Percentiles rank a stretch among this genome's conserved stretches.
Evolutionary conservation across 2,888 invertebrate genomes (phyloP).

Genomic region (Heliconius charithonia): DNA sequence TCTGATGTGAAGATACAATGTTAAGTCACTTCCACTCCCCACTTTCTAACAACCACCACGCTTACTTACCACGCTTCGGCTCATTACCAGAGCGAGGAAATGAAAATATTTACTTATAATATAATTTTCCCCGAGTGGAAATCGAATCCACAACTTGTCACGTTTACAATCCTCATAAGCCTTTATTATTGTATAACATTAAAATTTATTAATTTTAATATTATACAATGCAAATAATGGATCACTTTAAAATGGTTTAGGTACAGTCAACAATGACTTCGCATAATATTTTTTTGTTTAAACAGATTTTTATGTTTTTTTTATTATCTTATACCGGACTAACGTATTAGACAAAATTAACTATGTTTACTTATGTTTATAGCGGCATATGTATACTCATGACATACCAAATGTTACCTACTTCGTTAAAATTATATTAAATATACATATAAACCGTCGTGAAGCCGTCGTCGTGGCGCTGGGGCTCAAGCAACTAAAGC

Average conservation of each 20-base stretch:
- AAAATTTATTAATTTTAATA: too few species aligned
- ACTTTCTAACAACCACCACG: too few species aligned
- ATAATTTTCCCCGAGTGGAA: too few species aligned
- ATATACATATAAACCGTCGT: not conserved
- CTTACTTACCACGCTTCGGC: too few species aligned
- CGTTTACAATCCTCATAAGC: too few species aligned
- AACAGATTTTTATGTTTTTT: conserved; percentile 7
- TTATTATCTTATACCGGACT: conserved; percentile 16
- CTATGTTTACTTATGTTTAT: conserved; percentile 18
- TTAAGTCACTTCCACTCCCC: too few species aligned
- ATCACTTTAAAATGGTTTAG: conserved; percentile 7
- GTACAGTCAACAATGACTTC: not conserved
- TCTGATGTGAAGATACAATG: too few species aligned
- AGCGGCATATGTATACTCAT: not conserved
- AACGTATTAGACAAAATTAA: conserved; percentile 10
- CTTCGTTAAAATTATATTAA: not conserved
- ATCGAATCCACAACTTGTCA: too few species aligned
- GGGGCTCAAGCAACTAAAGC: accelerated
- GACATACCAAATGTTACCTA: not conserved
- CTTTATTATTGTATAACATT: too few species aligned
- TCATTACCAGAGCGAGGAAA: too few species aligned
- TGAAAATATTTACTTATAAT: too few species aligned
- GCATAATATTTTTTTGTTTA: not conserved
- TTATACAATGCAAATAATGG: not conserved
- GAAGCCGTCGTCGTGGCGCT: too few species aligned